Percentiles rank a stretch among this genome's conserved stretches.
These are phyloP conservation scores for Drosophila putrida DNA, from an alignment of 2,888 invertebrate genomes.

Conservation along the genomic window DNA sequence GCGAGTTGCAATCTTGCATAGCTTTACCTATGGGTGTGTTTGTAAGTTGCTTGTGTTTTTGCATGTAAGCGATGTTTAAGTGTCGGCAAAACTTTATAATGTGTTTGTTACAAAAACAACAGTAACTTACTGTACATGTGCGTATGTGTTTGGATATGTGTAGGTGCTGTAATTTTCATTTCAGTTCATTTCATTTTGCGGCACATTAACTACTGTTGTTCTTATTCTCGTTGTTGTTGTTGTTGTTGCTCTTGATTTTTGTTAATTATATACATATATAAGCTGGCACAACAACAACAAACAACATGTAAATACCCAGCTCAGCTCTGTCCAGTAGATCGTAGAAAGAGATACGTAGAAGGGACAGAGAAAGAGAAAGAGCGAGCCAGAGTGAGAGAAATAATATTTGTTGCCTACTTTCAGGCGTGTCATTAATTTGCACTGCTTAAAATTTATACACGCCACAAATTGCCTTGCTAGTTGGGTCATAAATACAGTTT, in stretches of 20 bases:
- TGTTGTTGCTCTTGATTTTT: conserved; percentile 52
- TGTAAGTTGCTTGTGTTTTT: conserved; percentile 44
- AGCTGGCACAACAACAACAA: conserved; percentile 30
- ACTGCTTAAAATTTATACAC: conserved; percentile 69
- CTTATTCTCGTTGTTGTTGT: conserved; percentile 35
- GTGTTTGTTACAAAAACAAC: conserved; percentile 65
- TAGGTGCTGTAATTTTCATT: conserved; percentile 62
- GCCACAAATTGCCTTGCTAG: conserved; percentile 61
- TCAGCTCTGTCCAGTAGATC: neutral
- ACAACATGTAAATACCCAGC: conserved; percentile 1
- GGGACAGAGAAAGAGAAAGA: neutral
- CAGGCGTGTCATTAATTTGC: conserved; percentile 65
- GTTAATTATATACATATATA: conserved; percentile 64
- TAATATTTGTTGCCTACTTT: conserved; percentile 58
- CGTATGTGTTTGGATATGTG: conserved; percentile 1
- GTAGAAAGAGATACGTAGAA: neutral
- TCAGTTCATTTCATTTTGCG: conserved; percentile 63
- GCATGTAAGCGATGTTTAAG: conserved; percentile 64
- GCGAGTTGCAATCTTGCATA: conserved; percentile 54
- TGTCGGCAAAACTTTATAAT: conserved; percentile 74
- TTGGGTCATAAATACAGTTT: conserved; percentile 40
- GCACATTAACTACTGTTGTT: conserved; percentile 54
- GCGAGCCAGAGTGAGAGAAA: neutral
- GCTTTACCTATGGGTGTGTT: conserved; percentile 22
- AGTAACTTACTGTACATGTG: conserved; percentile 9